Base-by-base conservation (phyloP, 2,113 vertebrate genomes). In the Hippocampus abdominalis region DNA sequence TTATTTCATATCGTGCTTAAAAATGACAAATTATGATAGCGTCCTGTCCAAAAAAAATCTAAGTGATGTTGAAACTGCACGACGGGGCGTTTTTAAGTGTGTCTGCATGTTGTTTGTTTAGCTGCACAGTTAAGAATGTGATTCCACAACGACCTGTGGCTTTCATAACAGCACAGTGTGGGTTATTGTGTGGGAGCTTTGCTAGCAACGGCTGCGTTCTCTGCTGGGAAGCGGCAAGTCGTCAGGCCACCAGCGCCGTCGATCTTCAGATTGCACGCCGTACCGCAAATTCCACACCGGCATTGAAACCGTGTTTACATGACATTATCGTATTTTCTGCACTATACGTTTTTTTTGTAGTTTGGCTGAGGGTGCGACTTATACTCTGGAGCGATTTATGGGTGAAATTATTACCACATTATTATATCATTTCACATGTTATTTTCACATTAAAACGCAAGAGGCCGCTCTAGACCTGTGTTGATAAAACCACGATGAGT, bases 111-210 rank as follows among this genome's bases (percentile, higher is more conserved):
- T 84, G 79, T 82, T 85, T 83, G 56, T 72, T 84, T 83, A 1
- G 25, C 63, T 21, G 49, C 68, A 71, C 46, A 70, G 57, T 73
- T 76, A 72, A 61, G 62, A 20, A 66, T 65, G 29, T 81, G 77
- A 81, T 76, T 86, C 72, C 63, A 72, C 64, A 54, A 70, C 80
- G 84, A 82, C 75, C 76, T 72, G 79, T 76, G 23, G 21, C 74
- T 88, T 89, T 84, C 81, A 73, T 82, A 88, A 87, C 84, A 73
- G 79, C 79, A n/a, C 68, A 75, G 88, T 80, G 83, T 88, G 87
- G 87, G 87, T 82, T 85, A 74, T 74, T 86, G 87, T 89, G 88
- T 89, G 88, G 87, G 88, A 88, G 87, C 81, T 71, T 74, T 39
- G 67, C 79, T 86, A 85, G 88, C 88, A 89, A 87, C 86, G 29